Conservation (phyloP, 2,888 invertebrate species). For the Ophion slaviceki region DNA sequence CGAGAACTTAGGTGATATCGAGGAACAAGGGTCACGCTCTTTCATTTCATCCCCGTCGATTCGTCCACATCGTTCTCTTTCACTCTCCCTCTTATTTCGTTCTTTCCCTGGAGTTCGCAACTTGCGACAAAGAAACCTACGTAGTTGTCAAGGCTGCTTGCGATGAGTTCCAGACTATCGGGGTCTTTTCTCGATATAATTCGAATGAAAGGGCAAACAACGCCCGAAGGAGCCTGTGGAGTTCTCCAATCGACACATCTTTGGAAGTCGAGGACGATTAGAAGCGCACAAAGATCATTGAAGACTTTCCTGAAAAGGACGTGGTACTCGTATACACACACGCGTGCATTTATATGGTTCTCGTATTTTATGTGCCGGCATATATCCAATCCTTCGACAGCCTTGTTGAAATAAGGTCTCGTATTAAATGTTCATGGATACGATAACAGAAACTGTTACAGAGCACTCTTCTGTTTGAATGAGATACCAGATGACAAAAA, state of each 20-base stretch:
- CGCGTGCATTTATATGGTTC: not conserved
- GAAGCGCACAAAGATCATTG: conserved; percentile 54
- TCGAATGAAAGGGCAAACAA: conserved; percentile 44
- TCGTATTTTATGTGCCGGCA: not conserved
- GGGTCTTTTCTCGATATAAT: conserved; percentile 46
- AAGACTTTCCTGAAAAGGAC: conserved; percentile 12
- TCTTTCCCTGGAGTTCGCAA: conserved; percentile 40
- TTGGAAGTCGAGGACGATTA: conserved; percentile 46
- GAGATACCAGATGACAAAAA: conserved; percentile 21
- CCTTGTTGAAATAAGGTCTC: conserved; percentile 28
- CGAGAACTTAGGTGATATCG: conserved; percentile 45
- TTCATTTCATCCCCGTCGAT: conserved; percentile 45
- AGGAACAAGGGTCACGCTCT: conserved; percentile 43
- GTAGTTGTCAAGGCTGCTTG: conserved; percentile 46
- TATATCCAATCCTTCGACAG: not conserved
- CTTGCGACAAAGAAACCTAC: conserved; percentile 49
- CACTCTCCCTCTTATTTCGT: conserved; percentile 26
- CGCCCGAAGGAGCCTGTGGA: conserved; percentile 25
- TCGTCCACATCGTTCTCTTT: conserved; percentile 1
- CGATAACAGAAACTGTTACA: conserved; percentile 24
- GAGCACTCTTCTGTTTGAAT: not conserved
- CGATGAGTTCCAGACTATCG: conserved; percentile 51
- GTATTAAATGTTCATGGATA: conserved; percentile 33
- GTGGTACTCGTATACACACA: not conserved
- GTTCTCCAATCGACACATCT: conserved; percentile 42